phyloP scores from a whole-genome alignment of 2,797 vertebrate species.

The Danio aesculapii region DNA sequence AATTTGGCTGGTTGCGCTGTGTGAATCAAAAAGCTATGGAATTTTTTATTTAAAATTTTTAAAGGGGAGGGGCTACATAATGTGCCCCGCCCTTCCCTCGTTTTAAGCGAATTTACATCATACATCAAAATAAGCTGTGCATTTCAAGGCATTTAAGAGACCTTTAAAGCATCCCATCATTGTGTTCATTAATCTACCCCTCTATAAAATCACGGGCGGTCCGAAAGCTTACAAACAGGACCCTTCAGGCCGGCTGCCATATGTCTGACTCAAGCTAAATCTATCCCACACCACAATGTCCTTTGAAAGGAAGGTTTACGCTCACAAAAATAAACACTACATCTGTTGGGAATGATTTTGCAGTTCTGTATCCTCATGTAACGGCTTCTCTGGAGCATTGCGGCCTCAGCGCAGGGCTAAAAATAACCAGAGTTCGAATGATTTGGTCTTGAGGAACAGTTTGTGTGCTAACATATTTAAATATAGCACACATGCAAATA shows the following conservation, averaged over 20 bases:
- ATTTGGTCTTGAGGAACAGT: constrained; percentile 33
- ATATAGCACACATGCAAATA: constrained; percentile 51
- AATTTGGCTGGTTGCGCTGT: too few relatives aligned
- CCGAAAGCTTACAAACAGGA: background rate
- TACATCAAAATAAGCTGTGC: too few relatives aligned
- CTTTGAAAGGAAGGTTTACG: constrained; percentile 27
- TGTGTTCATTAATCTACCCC: background rate
- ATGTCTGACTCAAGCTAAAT: background rate
- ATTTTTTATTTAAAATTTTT: too few relatives aligned
- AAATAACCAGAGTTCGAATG: constrained; percentile 56
- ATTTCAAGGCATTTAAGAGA: too few relatives aligned
- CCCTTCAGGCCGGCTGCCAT: background rate
- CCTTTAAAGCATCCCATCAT: constrained; percentile 5
- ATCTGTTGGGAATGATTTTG: constrained; percentile 38
- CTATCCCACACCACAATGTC: constrained; percentile 2
- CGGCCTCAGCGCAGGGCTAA: constrained; percentile 32
- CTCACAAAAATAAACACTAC: constrained; percentile 42
- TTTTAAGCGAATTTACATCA: too few relatives aligned
- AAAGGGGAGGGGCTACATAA: too few relatives aligned
- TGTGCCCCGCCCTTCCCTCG: too few relatives aligned
- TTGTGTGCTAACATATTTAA: constrained; percentile 41
- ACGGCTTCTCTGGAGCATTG: background rate
- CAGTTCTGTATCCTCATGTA: constrained; percentile 5
- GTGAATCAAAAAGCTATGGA: too few relatives aligned
- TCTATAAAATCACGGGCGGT: background rate